Base-by-base conservation (phyloP, 2,113 vertebrate genomes). In the Zosterops pallidus region DNA sequence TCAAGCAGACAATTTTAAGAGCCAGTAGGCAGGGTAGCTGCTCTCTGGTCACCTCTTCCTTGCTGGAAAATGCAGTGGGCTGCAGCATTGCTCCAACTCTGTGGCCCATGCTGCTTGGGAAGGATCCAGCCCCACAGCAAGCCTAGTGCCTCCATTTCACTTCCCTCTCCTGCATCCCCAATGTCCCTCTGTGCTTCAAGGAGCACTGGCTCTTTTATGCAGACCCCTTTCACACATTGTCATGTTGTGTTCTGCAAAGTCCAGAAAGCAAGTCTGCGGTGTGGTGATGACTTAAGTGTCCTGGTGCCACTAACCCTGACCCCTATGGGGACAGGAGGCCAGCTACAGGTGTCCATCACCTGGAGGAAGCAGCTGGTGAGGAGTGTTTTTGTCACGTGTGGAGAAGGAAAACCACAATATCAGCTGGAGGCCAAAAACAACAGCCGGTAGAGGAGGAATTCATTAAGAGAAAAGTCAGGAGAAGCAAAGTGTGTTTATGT, bases 271-370 rank as follows among this genome's bases (percentile, higher is more conserved):
- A 89, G 69, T 31, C 64, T 81, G 41, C 35, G 64, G 35, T 0
- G 0, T 4, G 1, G 25, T 3, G 2, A 59, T 68, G 81, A 21
- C 69, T 89, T 87, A 3, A 3, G 1, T 67, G 78, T 67, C 69
- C 60, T 2, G 1, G 10, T 3, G 7, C 21, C 74, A 84, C 31
- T 53, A 69, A 63, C 15, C 18, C 53, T 1, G 23, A 82, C 57
- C 70, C 11, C 0, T 44, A 41, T 1, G 1, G 25, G 53, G 49
- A 78, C 56, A 70, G 5, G 5, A 15, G 35, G 37, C 42, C 56
- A 82, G 29, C 68, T 92, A 90, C 90, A 92, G 93, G 93, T 94
- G 95, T 94, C 90, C 70, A 15, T 96, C 96, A 93, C 95, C 90
- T 95, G 92, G 85, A 83, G 67, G 57, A 94, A 52, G 60, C 78